These are phyloP conservation scores for Cyclophora punctaria DNA, from an alignment of 2,888 invertebrate genomes.

Conservation along the genomic window DNA sequence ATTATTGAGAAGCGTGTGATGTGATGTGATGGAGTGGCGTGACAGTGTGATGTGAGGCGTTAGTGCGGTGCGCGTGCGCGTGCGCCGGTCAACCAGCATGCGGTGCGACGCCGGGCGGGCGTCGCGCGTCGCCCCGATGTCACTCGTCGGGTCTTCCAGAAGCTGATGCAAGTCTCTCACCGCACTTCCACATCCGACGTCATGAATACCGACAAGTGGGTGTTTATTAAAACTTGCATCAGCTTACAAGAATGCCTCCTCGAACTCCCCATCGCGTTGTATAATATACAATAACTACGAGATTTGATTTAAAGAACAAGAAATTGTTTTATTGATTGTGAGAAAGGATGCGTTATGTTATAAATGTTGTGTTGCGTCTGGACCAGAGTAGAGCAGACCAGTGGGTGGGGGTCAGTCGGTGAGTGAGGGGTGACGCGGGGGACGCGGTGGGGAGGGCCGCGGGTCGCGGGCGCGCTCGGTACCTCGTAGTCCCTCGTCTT, in stretches of 20 bases:
- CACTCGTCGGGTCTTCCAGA: slow-evolving; percentile 1
- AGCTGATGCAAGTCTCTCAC: slow-evolving; percentile 29
- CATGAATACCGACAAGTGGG: not conserved
- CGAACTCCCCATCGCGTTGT: slow-evolving; percentile 33
- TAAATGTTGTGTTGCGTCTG: no score
- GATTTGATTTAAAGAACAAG: not conserved
- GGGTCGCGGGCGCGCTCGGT: slow-evolving; percentile 33
- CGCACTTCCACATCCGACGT: slow-evolving; percentile 1
- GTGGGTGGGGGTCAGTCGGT: not conserved
- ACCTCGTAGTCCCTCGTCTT: slow-evolving; percentile 99
- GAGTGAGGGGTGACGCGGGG: no score
- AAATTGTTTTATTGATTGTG: no score
- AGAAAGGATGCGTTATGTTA: no score
- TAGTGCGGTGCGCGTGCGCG: slow-evolving; percentile 35
- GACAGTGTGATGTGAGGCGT: slow-evolving; percentile 14
- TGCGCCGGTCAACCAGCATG: slow-evolving; percentile 19
- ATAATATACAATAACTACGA: slow-evolving; percentile 3
- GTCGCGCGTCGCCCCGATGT: slow-evolving; percentile 28
- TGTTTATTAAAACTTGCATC: slow-evolving; percentile 28
- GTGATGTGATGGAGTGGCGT: not conserved
- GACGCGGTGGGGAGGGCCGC: slow-evolving; percentile 31
- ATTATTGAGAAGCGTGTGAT: slow-evolving; percentile 33
- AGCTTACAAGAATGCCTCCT: slow-evolving; percentile 20
- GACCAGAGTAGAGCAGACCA: no score
- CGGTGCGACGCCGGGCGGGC: slow-evolving; percentile 31